Evolutionary conservation across 2,888 invertebrate species (phyloP).

Genomic region (Malachius bipustulatus): DNA sequence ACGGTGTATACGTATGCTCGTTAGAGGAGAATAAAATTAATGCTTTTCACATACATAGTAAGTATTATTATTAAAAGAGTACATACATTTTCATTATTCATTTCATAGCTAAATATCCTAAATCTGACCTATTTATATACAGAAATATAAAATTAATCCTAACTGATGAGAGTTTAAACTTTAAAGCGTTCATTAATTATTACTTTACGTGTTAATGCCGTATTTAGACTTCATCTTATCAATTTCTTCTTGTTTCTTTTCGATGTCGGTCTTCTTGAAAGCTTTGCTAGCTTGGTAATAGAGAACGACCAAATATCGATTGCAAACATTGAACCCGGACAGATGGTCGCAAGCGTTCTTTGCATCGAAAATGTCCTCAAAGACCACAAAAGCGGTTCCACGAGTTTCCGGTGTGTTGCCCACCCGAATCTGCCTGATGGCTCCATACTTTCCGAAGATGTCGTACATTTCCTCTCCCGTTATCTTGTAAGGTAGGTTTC

Average conservation of each 20-base stretch:
- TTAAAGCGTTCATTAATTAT: no score
- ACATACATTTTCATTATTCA: no score
- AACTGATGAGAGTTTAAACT: no score
- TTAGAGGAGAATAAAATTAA: no score
- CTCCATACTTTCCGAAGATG: slow-evolving; percentile 99
- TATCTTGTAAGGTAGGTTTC: slow-evolving; percentile 98
- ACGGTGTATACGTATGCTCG: no score
- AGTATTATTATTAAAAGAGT: no score
- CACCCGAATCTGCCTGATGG: slow-evolving; percentile 94
- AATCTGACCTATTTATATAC: no score
- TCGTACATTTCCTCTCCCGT: slow-evolving; percentile 99
- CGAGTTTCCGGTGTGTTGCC: slow-evolving; percentile 96
- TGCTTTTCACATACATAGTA: no score
- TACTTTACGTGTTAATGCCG: slow-evolving; percentile 47
- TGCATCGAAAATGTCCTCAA: slow-evolving; percentile 99
- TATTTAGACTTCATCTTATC: slow-evolving; percentile 93
- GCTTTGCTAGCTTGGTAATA: slow-evolving; percentile 96
- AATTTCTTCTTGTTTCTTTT: slow-evolving; percentile 91
- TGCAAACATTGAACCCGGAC: slow-evolving; percentile 98
- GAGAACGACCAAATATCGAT: slow-evolving; percentile 94
- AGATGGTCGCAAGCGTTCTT: slow-evolving; percentile 99
- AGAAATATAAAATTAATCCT: no score
- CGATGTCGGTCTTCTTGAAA: slow-evolving; percentile 88
- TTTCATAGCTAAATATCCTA: no score
- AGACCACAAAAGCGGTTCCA: slow-evolving; percentile 98